These are phyloP conservation scores for Sterrhoptilus dennistouni DNA, from an alignment of 2,113 vertebrate genomes.

Conservation along the genomic window DNA sequence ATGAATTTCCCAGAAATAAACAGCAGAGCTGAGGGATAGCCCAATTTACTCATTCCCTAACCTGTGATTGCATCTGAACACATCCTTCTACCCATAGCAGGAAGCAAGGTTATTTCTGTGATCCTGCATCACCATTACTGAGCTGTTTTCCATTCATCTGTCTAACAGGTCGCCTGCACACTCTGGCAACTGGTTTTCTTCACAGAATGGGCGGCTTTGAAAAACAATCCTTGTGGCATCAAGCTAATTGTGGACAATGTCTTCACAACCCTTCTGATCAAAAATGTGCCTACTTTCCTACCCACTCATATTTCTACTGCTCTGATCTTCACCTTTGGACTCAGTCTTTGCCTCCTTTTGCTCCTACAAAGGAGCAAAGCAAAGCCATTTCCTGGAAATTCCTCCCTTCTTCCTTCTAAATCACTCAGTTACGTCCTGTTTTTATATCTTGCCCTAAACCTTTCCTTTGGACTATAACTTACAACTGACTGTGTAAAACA, in stretches of 20 bases:
- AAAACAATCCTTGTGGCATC: background rate
- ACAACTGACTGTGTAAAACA: conserved; percentile 44
- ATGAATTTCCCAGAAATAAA: background rate
- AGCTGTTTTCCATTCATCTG: background rate
- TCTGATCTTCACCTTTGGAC: conserved; percentile 20
- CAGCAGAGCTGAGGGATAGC: background rate
- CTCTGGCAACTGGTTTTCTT: background rate
- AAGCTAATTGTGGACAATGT: background rate
- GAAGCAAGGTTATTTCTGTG: background rate
- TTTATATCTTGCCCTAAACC: conserved; percentile 64
- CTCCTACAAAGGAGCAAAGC: background rate
- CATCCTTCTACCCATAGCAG: accelerated
- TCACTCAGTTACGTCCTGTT: conserved; percentile 59
- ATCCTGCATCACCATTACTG: background rate
- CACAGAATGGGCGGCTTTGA: background rate
- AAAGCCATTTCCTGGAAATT: conserved; percentile 44
- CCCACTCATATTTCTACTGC: conserved; percentile 7
- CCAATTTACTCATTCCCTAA: background rate
- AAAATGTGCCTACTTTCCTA: background rate
- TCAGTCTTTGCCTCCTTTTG: background rate
- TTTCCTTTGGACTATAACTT: conserved; percentile 51
- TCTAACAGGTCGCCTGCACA: background rate
- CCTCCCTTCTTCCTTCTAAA: conserved; percentile 55
- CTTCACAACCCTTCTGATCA: background rate
- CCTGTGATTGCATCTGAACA: background rate